Base-by-base conservation (phyloP, 2,888 invertebrate genomes). In the Tetrapedia diversipes region DNA sequence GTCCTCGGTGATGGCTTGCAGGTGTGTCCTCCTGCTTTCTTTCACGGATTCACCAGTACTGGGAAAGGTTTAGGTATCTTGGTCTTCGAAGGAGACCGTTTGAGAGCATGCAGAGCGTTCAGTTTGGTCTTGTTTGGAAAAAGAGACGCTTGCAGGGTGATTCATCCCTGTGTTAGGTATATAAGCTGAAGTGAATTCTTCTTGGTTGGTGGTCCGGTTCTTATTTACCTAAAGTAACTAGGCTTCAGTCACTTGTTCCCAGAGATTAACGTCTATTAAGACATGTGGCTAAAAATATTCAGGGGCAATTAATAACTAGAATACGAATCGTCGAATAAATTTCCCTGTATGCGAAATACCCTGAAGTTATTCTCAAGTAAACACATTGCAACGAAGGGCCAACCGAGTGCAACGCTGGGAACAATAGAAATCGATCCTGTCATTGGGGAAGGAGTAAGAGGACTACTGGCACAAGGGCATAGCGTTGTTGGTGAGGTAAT, bases 401-500 rank as follows among this genome's bases (percentile, higher is more conserved):
- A 10, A 8, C 11, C 53, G 56, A 56, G 11, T 32, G 24, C 24
- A 49, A 14, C 14, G 11, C 0, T 14, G 24, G 39, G 27, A 32
- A 39, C 29, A 49, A 74, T 51, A 54, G 59, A 77, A 74, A 64
- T 63, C 51, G 69, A 45, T 39, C 45, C 29, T 24, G 32, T 22
- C 47, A 41, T n/a, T 49, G 39, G 54, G 56, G 70, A 77, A 59
- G 57, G 54, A 65, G 53, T 64, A 75, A 56, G 51, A 79, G 75
- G 66, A 68, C 64, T 49, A 39, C 54, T n/a, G 7, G 67, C 64
- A 41, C 56, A 76, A 79, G 82, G 75, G 77, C 70, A 66, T 51
- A 70, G 57, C 76, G 65, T 73, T 56, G 56, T 24, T 64, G 45
- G 70, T 70, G 74, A 68, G 56, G 78, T 84, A 83, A 84, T 84